Evolutionary conservation across 2,113 vertebrate species (phyloP).

Genomic region (Ailuropoda melanoleuca): DNA sequence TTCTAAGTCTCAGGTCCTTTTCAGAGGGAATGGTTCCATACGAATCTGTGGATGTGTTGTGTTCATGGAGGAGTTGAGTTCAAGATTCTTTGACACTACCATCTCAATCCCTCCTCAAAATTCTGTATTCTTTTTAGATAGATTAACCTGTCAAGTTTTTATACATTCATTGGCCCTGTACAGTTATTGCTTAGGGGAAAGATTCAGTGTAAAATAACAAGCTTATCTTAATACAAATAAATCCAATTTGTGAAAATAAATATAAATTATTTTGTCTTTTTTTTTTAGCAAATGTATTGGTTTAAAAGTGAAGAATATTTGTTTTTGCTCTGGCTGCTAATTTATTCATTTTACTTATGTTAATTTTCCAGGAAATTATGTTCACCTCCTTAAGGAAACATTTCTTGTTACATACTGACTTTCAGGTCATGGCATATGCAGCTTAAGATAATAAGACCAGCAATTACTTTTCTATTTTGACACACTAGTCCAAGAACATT

Average conservation of each 20-base stretch:
- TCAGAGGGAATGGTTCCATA: background rate
- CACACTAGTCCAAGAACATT: conserved; percentile 29
- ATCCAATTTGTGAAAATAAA: conserved; percentile 22
- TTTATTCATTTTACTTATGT: conserved; percentile 48
- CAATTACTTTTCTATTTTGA: conserved; percentile 76
- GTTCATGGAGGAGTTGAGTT: background rate
- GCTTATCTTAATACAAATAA: conserved; percentile 20
- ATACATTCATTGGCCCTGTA: background rate
- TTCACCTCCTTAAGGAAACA: conserved; percentile 55
- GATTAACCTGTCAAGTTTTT: conserved; percentile 15
- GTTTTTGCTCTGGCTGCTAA: background rate
- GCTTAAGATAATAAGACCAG: conserved; percentile 73
- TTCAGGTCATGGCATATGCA: conserved; percentile 59
- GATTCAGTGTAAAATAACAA: conserved; percentile 38
- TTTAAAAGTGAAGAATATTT: conserved; percentile 31
- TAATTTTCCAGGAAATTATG: conserved; percentile 50
- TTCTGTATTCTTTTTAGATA: conserved; percentile 47
- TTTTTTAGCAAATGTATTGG: background rate
- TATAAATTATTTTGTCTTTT: background rate
- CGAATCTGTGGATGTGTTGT: background rate
- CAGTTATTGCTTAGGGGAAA: background rate
- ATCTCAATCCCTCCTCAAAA: background rate
- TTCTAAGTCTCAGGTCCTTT: background rate
- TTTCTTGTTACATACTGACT: conserved; percentile 36
- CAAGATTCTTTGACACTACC: background rate